These are phyloP conservation scores for Apogon talboti DNA, from an alignment of 2,797 vertebrate species.

Conservation along the genomic window DNA sequence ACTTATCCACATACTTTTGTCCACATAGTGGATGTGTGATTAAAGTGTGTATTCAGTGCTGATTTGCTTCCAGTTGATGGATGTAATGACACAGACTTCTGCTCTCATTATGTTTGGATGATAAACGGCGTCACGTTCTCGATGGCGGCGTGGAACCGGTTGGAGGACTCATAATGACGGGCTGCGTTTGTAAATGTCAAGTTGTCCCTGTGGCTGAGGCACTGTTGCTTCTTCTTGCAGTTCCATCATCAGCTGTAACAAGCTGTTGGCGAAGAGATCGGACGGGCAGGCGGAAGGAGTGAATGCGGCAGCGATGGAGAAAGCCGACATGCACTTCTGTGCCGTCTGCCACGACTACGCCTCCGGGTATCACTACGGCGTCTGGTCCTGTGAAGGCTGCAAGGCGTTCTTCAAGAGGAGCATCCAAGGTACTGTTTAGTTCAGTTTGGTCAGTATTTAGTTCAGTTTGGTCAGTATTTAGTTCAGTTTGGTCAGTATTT, in stretches of 20 bases:
- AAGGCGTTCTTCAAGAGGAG: slow-evolving; percentile 99
- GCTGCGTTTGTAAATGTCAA: slow-evolving; percentile 53
- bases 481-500: no score
- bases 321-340: slow-evolving; percentile 92
- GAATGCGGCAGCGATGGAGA: slow-evolving; percentile 72
- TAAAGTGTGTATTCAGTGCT: background rate
- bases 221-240: slow-evolving; percentile 39
- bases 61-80: background rate
- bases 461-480: background rate
- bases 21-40: background rate
- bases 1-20: no score
- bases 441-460: background rate
- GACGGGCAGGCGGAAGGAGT: slow-evolving; percentile 66
- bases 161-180: slow-evolving; percentile 31
- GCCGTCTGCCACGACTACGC: slow-evolving; percentile 96
- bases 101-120: slow-evolving; percentile 1
- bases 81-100: background rate
- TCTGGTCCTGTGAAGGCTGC: slow-evolving; percentile 98
- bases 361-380: slow-evolving; percentile 97
- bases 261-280: slow-evolving; percentile 64
- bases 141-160: background rate
- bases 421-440: slow-evolving; percentile 89
- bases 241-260: slow-evolving; percentile 65
- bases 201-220: slow-evolving; percentile 48
- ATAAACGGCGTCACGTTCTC: background rate